Evolutionary conservation across 2,113 vertebrate species (phyloP).

Genomic region (Vulpes ferrilata): DNA sequence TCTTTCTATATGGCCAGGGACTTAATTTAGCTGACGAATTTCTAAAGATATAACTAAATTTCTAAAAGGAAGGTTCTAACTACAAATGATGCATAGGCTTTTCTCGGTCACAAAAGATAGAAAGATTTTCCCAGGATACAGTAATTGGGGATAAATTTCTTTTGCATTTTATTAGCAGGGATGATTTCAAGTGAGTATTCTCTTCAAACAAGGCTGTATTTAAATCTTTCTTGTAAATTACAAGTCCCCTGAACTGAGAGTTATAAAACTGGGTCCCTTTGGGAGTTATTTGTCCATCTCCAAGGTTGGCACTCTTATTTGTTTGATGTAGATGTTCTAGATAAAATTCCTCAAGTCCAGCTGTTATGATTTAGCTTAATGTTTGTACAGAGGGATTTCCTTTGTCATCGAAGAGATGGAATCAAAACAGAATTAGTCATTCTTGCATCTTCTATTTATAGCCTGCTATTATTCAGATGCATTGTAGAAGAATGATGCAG

Average conservation of each 20-base stretch:
- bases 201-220: slow-evolving; percentile 82
- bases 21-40: slow-evolving; percentile 83
- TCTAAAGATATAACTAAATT: slow-evolving; percentile 78
- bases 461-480: slow-evolving; percentile 76
- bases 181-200: slow-evolving; percentile 78
- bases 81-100: slow-evolving; percentile 65
- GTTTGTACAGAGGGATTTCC: slow-evolving; percentile 88
- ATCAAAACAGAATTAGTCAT: slow-evolving; percentile 87
- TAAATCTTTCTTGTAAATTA: slow-evolving; percentile 78
- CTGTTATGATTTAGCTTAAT: slow-evolving; percentile 86
- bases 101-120: slow-evolving; percentile 73
- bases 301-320: slow-evolving; percentile 78
- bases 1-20: slow-evolving; percentile 79
- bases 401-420: slow-evolving; percentile 86
- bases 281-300: slow-evolving; percentile 87
- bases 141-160: slow-evolving; percentile 79
- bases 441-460: slow-evolving; percentile 86
- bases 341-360: slow-evolving; percentile 87
- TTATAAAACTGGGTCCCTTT: slow-evolving; percentile 77
- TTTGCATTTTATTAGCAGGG: slow-evolving; percentile 74
- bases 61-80: slow-evolving; percentile 71
- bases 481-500: slow-evolving; percentile 82
- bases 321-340: slow-evolving; percentile 88
- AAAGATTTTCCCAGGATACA: slow-evolving; percentile 60
- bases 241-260: slow-evolving; percentile 60